phyloP scores from a whole-genome alignment of 92 coral and sea anemone genomes.

The Epizoanthus rinbou region DNA sequence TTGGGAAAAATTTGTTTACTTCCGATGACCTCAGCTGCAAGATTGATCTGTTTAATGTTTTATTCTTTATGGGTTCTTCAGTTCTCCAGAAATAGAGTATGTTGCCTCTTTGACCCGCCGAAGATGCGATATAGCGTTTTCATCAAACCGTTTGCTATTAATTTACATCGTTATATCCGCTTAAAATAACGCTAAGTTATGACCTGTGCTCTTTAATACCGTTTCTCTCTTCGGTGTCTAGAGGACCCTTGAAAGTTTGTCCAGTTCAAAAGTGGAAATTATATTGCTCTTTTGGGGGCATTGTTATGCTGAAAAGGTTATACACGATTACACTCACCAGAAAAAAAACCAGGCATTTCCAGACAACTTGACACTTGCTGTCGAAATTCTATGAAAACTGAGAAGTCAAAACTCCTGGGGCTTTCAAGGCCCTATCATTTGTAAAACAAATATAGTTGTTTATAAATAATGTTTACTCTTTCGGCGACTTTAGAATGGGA shows the following conservation, averaged over 20 bases:
- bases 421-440: constrained; percentile 6
- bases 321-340: neutral
- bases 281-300: neutral
- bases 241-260: neutral
- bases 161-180: neutral
- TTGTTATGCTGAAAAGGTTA: neutral
- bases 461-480: constrained; percentile 58
- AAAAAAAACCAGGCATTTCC: constrained; percentile 2
- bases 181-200: neutral
- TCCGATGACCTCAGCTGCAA: constrained; percentile 18
- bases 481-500: constrained; percentile 84
- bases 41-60: constrained; percentile 34
- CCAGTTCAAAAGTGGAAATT: neutral
- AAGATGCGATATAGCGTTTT: too few species aligned
- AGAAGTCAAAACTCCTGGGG: constrained; percentile 9
- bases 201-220: constrained; percentile 12
- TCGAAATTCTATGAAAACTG: neutral
- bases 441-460: constrained; percentile 38
- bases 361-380: constrained; percentile 28
- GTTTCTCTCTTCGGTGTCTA: neutral
- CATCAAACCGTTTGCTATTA: too few species aligned
- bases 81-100: neutral
- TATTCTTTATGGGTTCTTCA: neutral
- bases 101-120: too few species aligned
- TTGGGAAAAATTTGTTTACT: constrained; percentile 41